Evolutionary conservation across 1,140 invertebrate genomes (phyloP).

Genomic region (Coenobita brevimanus): DNA sequence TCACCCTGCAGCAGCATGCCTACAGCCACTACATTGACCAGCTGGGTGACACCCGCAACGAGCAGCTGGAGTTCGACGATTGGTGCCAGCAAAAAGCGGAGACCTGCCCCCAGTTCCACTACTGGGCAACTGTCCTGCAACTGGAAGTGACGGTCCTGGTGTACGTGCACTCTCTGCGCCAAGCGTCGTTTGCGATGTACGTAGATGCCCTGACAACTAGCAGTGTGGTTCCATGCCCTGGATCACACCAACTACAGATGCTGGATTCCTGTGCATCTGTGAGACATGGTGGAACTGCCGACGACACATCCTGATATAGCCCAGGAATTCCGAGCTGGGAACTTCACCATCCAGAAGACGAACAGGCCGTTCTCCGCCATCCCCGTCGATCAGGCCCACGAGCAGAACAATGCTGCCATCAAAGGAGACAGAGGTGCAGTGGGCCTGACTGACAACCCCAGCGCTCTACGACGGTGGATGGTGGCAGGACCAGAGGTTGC

Average conservation of each 20-base stretch:
- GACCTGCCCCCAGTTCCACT: neutral
- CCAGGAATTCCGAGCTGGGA: neutral
- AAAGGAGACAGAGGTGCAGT: too few species aligned
- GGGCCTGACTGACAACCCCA: too few species aligned
- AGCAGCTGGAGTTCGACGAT: neutral
- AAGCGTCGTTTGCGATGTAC: neutral
- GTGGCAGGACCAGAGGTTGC: too few species aligned
- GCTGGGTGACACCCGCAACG: neutral
- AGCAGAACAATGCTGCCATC: neutral
- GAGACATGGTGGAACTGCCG: neutral
- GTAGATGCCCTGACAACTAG: neutral
- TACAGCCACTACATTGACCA: too few species aligned
- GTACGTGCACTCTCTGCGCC: too few species aligned
- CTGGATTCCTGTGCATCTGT: too few species aligned
- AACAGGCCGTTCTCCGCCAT: too few species aligned
- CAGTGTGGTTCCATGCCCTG: too few species aligned
- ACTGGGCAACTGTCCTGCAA: too few species aligned
- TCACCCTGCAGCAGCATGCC: neutral
- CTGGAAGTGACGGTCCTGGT: too few species aligned
- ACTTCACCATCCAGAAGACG: too few species aligned
- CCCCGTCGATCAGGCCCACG: too few species aligned
- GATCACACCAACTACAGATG: constrained; percentile 1
- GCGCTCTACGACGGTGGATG: neutral
- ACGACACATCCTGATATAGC: neutral
- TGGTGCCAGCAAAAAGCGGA: neutral